Evolutionary conservation across 2,113 vertebrate species (phyloP).

Genomic region (Oplegnathus fasciatus): DNA sequence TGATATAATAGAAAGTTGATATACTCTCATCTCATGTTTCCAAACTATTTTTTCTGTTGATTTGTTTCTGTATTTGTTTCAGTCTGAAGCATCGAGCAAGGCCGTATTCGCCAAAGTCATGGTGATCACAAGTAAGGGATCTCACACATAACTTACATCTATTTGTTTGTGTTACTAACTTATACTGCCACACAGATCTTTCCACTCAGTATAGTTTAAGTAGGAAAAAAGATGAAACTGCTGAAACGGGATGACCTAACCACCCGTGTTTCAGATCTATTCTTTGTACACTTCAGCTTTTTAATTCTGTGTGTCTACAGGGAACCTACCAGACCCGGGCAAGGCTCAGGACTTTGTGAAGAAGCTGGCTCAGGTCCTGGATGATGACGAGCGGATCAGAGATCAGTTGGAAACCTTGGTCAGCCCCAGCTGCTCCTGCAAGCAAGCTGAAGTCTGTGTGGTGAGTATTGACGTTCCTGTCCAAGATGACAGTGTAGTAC

Average conservation of each 20-base stretch:
- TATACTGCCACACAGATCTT: background rate
- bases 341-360: slow-evolving; percentile 99
- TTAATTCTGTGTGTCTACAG: slow-evolving; percentile 73
- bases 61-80: slow-evolving; percentile 69
- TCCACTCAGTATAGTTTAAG: background rate
- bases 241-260: background rate
- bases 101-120: slow-evolving; percentile 98
- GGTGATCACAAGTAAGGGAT: slow-evolving; percentile 95
- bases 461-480: slow-evolving; percentile 82
- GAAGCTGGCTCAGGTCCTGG: slow-evolving; percentile 97
- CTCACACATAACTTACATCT: background rate
- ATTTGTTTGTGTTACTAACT: background rate
- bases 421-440: slow-evolving; percentile 97
- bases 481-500: background rate
- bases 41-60: background rate
- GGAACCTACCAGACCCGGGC: slow-evolving; percentile 97
- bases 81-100: slow-evolving; percentile 97
- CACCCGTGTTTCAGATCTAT: background rate
- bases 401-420: slow-evolving; percentile 94
- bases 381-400: slow-evolving; percentile 96
- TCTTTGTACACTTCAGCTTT: background rate
- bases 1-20: background rate
- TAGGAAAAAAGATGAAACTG: background rate
- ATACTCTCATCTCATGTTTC: background rate
- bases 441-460: slow-evolving; percentile 98